phyloP scores from a whole-genome alignment of 2,113 vertebrate genomes.

The Smithornis capensis region DNA sequence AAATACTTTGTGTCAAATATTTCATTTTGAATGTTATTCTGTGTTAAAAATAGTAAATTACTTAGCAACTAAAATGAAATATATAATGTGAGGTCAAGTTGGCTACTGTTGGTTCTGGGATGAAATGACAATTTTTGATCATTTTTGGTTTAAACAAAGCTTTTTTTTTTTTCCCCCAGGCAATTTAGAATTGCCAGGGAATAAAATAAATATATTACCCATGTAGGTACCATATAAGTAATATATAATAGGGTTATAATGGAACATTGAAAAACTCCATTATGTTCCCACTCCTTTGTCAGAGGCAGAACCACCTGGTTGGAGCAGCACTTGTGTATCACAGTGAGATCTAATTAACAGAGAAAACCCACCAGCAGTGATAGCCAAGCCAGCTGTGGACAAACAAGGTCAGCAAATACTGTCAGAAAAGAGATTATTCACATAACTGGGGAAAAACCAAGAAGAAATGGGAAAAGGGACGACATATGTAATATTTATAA shows the following conservation, averaged over 20 bases:
- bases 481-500: accelerated
- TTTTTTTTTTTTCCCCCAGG: not conserved
- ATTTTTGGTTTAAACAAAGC: not conserved
- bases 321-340: not conserved
- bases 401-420: not conserved
- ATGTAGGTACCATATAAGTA: not conserved
- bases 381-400: not conserved
- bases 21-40: not conserved
- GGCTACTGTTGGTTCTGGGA: not conserved
- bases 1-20: not conserved
- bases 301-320: not conserved
- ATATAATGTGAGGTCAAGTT: not conserved
- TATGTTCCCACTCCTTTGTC: not conserved
- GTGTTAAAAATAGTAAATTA: not conserved
- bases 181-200: not conserved
- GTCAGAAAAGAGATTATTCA: not conserved
- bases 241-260: conserved; percentile 7
- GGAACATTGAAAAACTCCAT: not conserved
- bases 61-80: not conserved
- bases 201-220: conserved; percentile 11
- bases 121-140: not conserved
- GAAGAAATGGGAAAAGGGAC: not conserved
- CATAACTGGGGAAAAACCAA: not conserved
- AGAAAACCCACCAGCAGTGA: not conserved
- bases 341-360: not conserved